A percentile compares a stretch with the other conserved stretches of the same genome.
phyloP scores from a whole-genome alignment of 2,797 vertebrate genomes.

The Spondyliosoma cantharus region DNA sequence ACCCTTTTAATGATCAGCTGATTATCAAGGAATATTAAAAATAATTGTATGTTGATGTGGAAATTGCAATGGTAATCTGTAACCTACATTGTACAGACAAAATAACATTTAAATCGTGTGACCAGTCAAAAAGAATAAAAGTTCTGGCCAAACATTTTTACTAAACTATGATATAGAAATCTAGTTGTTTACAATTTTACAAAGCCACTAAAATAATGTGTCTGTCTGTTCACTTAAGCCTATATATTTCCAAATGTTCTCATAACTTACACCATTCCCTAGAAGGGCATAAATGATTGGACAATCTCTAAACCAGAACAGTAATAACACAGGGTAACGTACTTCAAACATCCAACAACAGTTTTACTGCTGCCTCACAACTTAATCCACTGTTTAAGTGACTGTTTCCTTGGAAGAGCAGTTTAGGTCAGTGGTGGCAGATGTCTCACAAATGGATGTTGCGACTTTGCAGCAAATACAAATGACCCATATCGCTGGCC shows the following conservation, averaged over 20 bases:
- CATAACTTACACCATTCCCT: not conserved
- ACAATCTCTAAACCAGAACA: conserved; percentile 8
- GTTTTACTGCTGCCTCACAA: conserved; percentile 9
- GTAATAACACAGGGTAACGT: not conserved
- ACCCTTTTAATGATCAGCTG: not conserved
- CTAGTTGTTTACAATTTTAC: not conserved
- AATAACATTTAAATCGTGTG: not conserved
- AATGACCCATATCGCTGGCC: conserved; percentile 75
- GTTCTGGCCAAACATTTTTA: not conserved
- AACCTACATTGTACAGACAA: not conserved
- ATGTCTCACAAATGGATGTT: conserved; percentile 72
- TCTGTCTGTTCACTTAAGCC: not conserved
- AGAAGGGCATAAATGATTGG: not conserved
- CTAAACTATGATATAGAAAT: not conserved
- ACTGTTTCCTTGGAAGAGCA: conserved; percentile 54
- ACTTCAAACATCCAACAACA: conserved; percentile 19
- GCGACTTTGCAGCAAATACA: conserved; percentile 71
- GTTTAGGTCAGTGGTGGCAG: conserved; percentile 63
- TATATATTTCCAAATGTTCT: not conserved
- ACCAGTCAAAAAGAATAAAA: not conserved
- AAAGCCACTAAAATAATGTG: not conserved
- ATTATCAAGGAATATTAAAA: not conserved
- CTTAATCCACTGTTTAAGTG: conserved; percentile 48
- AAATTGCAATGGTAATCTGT: not conserved
- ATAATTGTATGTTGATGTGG: too few relatives aligned